These are phyloP conservation scores for Trichacis sp. DNA, from an alignment of 2,888 invertebrate genomes.

Conservation along the genomic window DNA sequence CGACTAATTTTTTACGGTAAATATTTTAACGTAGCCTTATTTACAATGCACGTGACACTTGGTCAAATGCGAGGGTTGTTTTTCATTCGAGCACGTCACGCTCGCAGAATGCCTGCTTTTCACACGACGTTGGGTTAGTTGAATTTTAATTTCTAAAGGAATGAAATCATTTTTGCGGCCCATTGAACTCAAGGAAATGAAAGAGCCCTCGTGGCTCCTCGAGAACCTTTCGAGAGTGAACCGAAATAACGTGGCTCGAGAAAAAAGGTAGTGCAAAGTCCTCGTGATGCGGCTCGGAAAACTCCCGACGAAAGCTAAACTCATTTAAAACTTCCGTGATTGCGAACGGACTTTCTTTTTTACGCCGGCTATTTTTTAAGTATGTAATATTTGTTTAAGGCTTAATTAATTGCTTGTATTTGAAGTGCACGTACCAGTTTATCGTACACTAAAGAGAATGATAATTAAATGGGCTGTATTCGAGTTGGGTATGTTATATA, in stretches of 20 bases:
- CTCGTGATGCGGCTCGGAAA: background rate
- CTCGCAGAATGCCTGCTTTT: constrained; percentile 11
- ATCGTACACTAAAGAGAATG: too few relatives aligned
- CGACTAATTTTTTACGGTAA: too few relatives aligned
- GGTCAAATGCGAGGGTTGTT: constrained; percentile 21
- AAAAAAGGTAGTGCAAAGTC: constrained; percentile 10
- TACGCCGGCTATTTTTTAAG: background rate
- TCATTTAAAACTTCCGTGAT: constrained; percentile 1
- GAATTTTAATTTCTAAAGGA: constrained; percentile 28
- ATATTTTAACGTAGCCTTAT: too few relatives aligned
- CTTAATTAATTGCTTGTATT: too few relatives aligned
- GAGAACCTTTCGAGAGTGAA: constrained; percentile 10
- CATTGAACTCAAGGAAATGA: constrained; percentile 18
- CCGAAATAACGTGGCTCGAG: constrained; percentile 11
- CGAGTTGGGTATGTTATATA: too few relatives aligned
- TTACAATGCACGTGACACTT: constrained; percentile 27
- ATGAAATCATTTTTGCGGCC: constrained; percentile 19
- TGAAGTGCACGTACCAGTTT: too few relatives aligned
- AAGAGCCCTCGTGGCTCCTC: constrained; percentile 10
- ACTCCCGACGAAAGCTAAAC: constrained; percentile 3
- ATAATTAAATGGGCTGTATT: too few relatives aligned
- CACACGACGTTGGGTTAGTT: constrained; percentile 11
- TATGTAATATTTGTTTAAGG: too few relatives aligned
- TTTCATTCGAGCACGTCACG: constrained; percentile 16
- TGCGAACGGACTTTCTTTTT: background rate